phyloP scores from a whole-genome alignment of 2,113 vertebrate species.

The Eudorcas thomsonii region DNA sequence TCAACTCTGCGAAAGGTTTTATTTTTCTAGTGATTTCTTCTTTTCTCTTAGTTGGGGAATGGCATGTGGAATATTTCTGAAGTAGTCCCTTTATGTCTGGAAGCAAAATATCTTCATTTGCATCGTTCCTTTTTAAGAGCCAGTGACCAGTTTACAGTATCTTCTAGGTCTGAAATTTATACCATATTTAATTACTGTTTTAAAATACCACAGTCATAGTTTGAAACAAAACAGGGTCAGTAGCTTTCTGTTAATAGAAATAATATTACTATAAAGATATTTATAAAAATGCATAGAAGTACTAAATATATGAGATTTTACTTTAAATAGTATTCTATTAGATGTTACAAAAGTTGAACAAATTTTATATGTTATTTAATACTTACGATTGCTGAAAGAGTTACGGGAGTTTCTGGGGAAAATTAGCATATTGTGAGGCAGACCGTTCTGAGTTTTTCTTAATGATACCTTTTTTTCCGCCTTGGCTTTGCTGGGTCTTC shows the following conservation, averaged over 20 bases:
- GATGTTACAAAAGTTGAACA: not conserved
- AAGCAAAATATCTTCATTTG: not conserved
- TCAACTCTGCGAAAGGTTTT: not conserved
- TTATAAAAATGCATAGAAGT: conserved; percentile 19
- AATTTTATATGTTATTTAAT: conserved; percentile 4
- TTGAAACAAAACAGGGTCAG: not conserved
- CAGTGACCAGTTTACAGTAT: not conserved
- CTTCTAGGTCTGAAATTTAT: conserved; percentile 14
- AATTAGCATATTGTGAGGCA: not conserved
- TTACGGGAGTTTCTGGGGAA: not conserved
- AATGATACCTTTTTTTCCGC: not conserved
- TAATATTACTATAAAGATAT: not conserved
- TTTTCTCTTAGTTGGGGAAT: not conserved
- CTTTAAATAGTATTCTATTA: conserved; percentile 10
- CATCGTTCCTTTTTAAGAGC: conserved; percentile 25
- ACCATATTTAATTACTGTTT: not conserved
- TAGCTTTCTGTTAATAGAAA: not conserved
- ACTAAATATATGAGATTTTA: conserved; percentile 5
- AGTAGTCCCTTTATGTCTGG: not conserved
- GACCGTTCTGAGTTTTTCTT: not conserved
- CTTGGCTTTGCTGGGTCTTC: not conserved
- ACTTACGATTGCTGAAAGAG: not conserved
- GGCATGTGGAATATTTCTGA: not conserved
- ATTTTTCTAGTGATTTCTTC: not conserved
- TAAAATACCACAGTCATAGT: not conserved